phyloP scores from a whole-genome alignment of 2,113 vertebrate genomes.

The Leptosomus discolor region DNA sequence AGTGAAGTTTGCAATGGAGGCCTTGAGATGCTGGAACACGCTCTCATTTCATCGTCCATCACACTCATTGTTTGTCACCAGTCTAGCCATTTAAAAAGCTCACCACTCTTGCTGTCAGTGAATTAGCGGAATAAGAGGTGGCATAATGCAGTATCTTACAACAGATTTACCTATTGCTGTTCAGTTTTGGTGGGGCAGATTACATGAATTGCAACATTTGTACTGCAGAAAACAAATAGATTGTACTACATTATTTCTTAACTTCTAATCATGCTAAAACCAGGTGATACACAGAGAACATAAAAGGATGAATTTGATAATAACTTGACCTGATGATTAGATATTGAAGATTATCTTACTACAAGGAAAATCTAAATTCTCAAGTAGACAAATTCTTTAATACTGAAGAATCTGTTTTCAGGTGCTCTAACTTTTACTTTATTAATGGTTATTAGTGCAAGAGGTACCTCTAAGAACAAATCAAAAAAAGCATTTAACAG shows the following conservation, averaged over 20 bases:
- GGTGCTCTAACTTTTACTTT: background rate
- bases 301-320: background rate
- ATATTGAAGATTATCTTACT: background rate
- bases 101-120: background rate
- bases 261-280: background rate
- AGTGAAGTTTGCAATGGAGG: background rate
- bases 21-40: background rate
- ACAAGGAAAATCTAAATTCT: background rate
- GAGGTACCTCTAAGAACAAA: background rate
- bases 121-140: background rate
- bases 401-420: background rate
- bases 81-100: background rate
- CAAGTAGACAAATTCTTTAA: background rate
- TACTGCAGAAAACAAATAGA: background rate
- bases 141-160: background rate
- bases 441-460: background rate
- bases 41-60: background rate
- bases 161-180: background rate
- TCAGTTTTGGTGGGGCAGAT: background rate
- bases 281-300: background rate
- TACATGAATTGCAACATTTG: background rate
- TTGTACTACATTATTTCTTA: background rate
- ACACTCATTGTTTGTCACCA: background rate
- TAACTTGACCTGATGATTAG: background rate
- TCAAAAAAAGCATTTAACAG: background rate